Evolutionary conservation across 2,888 invertebrate genomes (phyloP).

Genomic region (Mactromeris polynyma): DNA sequence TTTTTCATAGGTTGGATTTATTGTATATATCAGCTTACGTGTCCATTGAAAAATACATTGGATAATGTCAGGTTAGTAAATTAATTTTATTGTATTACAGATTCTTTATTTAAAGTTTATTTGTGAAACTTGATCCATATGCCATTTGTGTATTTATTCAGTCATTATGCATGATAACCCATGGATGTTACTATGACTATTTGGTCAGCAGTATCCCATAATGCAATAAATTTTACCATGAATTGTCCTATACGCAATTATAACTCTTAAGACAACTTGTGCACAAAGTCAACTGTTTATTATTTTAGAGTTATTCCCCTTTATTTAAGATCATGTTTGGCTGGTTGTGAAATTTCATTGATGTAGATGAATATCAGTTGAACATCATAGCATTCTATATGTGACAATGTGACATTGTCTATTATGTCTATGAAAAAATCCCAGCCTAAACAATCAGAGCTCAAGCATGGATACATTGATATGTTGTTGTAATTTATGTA

Average conservation of each 20-base stretch:
- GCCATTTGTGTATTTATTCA: no score
- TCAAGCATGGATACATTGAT: neutral
- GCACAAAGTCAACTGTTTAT: neutral
- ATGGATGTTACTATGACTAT: neutral
- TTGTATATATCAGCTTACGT: neutral
- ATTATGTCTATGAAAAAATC: neutral
- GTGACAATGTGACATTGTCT: neutral
- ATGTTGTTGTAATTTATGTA: no score
- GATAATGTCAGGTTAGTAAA: no score
- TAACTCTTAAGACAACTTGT: neutral
- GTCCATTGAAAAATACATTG: neutral
- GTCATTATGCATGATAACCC: neutral
- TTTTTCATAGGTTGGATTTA: neutral
- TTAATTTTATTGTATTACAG: no score
- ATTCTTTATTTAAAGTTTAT: no score
- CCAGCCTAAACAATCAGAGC: neutral
- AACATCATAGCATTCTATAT: no score
- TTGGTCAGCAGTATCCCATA: no score
- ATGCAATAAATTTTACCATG: no score
- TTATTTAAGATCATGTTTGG: neutral
- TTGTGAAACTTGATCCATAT: no score
- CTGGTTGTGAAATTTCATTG: neutral
- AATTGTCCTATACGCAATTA: neutral
- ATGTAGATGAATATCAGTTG: neutral
- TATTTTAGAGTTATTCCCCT: neutral